Evolutionary conservation across 2,113 vertebrate genomes (phyloP).

Genomic region (Eptesicus fuscus): DNA sequence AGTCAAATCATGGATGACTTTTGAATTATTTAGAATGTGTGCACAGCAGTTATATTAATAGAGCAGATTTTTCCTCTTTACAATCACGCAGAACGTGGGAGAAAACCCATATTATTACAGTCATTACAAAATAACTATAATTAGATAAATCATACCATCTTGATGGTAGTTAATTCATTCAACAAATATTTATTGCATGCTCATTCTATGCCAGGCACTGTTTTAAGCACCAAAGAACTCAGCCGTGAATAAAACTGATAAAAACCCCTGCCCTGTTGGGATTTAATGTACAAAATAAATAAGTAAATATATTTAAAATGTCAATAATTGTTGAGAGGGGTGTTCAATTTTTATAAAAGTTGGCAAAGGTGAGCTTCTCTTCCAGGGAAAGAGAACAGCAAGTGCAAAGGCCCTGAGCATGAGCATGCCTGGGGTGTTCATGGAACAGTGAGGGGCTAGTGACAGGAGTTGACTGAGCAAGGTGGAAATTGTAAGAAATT

Average conservation of each 20-base stretch:
- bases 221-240: neutral
- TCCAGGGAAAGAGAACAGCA: neutral
- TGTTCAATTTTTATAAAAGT: neutral
- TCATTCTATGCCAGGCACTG: neutral
- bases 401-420: neutral
- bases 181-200: neutral
- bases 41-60: neutral
- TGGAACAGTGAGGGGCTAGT: neutral
- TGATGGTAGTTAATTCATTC: slow-evolving; percentile 8
- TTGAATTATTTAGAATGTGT: neutral
- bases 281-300: neutral
- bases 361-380: neutral
- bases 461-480: neutral
- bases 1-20: neutral
- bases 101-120: neutral
- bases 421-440: neutral
- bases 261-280: neutral
- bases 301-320: neutral
- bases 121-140: slow-evolving; percentile 7
- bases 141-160: neutral
- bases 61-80: neutral
- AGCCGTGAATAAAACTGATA: neutral
- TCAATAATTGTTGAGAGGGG: neutral
- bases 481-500: neutral
- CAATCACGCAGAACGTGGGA: neutral